Percentiles rank a stretch among this genome's conserved stretches.
Evolutionary conservation across 1,140 invertebrate genomes (phyloP).

Genomic region (Euura saliciscinereae): DNA sequence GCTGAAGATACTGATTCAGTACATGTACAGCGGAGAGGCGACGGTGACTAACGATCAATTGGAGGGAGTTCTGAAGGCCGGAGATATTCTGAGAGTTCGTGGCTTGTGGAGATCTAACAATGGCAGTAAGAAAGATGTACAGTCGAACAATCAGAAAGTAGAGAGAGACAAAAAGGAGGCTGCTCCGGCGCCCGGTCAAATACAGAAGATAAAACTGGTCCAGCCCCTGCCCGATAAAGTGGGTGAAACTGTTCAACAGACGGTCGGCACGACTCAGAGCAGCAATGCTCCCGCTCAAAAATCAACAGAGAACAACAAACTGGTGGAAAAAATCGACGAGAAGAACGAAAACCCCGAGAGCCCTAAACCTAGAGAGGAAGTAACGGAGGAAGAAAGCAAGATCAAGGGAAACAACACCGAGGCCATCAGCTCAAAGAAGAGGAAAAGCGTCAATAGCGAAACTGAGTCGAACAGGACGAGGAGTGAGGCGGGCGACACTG

Average conservation of each 20-base stretch:
- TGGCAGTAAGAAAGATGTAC: conserved; percentile 63
- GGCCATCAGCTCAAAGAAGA: conserved; percentile 43
- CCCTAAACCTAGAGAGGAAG: conserved; percentile 41
- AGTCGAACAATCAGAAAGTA: conserved; percentile 53
- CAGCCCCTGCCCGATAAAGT: conserved; percentile 49
- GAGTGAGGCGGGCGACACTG: conserved; percentile 52
- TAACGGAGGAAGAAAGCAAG: conserved; percentile 49
- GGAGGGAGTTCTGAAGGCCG: conserved; percentile 77
- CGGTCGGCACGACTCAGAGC: conserved; percentile 14
- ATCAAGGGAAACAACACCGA: conserved; percentile 51
- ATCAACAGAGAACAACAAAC: conserved; percentile 27
- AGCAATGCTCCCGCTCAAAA: conserved; percentile 14
- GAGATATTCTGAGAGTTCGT: conserved; percentile 78
- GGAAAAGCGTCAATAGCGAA: conserved; percentile 44
- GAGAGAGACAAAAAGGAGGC: conserved; percentile 50
- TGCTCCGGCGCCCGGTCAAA: conserved; percentile 44
- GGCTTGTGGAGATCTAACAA: conserved; percentile 67
- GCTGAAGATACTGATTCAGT: conserved; percentile 80
- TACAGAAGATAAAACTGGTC: conserved; percentile 56
- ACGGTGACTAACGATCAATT: conserved; percentile 84
- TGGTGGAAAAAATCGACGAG: conserved; percentile 32
- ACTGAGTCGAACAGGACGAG: conserved; percentile 52
- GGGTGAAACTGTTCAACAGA: conserved; percentile 34
- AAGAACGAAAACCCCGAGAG: conserved; percentile 35
- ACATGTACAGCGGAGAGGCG: conserved; percentile 86